Percentiles rank a stretch among this genome's conserved stretches.
Evolutionary conservation across 2,888 invertebrate species (phyloP).

Genomic region (Drepana falcataria): DNA sequence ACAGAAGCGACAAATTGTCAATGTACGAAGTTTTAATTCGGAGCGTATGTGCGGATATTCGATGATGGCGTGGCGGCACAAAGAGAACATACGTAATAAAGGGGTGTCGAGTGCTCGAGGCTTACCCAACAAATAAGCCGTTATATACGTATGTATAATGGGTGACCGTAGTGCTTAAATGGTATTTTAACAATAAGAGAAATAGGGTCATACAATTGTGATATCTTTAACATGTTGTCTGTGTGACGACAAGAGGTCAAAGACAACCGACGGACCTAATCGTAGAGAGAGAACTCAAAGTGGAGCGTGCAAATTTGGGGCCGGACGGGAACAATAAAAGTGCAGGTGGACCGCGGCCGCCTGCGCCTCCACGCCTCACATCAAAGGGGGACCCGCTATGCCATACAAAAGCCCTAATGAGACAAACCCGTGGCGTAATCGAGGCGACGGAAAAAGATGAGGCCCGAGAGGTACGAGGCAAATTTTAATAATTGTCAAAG

Average conservation of each 20-base stretch:
- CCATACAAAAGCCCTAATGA: slow-evolving; percentile 79
- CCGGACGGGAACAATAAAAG: slow-evolving; percentile 70
- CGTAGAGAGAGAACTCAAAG: slow-evolving; percentile 70
- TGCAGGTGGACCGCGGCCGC: slow-evolving; percentile 70
- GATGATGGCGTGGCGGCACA: slow-evolving; percentile 52
- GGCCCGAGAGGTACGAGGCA: slow-evolving; percentile 77
- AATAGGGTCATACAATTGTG: slow-evolving; percentile 13
- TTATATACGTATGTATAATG: background rate
- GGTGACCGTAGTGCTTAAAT: background rate
- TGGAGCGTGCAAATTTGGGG: slow-evolving; percentile 73
- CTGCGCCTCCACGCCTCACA: slow-evolving; percentile 54
- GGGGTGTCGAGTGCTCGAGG: slow-evolving; percentile 65
- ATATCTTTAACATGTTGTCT: slow-evolving; percentile 30
- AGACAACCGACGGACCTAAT: slow-evolving; percentile 49
- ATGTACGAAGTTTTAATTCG: slow-evolving; percentile 64
- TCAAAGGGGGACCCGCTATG: slow-evolving; percentile 73
- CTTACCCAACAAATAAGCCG: slow-evolving; percentile 16
- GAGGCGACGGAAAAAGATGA: slow-evolving; percentile 79
- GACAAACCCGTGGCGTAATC: slow-evolving; percentile 78
- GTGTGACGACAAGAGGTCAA: slow-evolving; percentile 44
- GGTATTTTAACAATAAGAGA: slow-evolving; percentile 6
- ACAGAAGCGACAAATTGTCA: slow-evolving; percentile 45
- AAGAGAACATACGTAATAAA: slow-evolving; percentile 71
- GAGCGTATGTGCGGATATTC: slow-evolving; percentile 51
- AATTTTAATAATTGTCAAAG: slow-evolving; percentile 81